These are phyloP conservation scores for Mustela erminea DNA, from an alignment of 2,797 vertebrate genomes.

Conservation along the genomic window DNA sequence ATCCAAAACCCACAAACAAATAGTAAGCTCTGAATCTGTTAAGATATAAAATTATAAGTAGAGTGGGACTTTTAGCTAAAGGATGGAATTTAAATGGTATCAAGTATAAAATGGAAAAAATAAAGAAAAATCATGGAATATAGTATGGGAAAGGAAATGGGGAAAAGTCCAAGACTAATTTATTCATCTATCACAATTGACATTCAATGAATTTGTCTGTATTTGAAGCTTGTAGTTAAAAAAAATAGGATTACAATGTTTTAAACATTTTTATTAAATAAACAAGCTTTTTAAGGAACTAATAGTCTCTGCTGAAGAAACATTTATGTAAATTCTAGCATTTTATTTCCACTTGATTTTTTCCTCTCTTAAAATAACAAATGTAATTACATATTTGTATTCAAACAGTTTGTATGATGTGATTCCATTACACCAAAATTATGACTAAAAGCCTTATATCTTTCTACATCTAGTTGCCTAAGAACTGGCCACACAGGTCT, in stretches of 20 bases:
- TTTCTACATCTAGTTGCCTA: background rate
- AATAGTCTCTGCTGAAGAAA: background rate
- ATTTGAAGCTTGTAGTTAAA: conserved; percentile 11
- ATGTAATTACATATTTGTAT: background rate
- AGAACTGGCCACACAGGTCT: background rate
- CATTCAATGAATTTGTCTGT: background rate
- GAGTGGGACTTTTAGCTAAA: background rate
- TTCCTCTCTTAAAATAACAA: background rate
- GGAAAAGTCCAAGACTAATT: background rate
- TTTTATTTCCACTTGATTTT: background rate
- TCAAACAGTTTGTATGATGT: background rate
- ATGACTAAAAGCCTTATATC: background rate
- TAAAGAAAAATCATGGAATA: background rate
- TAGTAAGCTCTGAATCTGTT: background rate
- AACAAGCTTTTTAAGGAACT: background rate
- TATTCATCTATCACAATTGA: background rate
- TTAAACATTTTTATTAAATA: conserved; percentile 36
- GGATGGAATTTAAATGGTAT: background rate
- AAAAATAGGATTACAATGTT: background rate
- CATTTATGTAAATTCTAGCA: background rate
- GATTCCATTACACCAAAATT: background rate
- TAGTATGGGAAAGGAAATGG: background rate
- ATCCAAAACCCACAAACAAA: background rate
- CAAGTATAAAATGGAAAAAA: background rate
- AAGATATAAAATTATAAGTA: background rate